These are phyloP conservation scores for Heliconius himera DNA, from an alignment of 1,140 invertebrate species.

Conservation along the genomic window DNA sequence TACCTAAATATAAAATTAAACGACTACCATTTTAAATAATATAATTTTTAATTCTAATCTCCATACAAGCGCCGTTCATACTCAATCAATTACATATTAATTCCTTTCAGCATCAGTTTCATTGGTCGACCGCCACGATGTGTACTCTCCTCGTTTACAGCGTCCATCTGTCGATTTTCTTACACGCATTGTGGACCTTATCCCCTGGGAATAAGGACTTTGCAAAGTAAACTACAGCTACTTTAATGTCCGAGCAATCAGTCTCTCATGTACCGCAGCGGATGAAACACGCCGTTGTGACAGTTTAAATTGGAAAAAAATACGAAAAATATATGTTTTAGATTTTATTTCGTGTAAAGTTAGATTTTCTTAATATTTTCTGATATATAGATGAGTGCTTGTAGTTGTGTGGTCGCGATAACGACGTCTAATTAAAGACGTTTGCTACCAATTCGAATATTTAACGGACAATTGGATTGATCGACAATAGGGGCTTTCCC, in stretches of 20 bases:
- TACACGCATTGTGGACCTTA: constrained; percentile 27
- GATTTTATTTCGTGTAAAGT: neutral
- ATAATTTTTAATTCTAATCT: neutral
- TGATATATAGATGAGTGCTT: neutral
- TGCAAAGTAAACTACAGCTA: neutral
- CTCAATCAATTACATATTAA: constrained; percentile 6
- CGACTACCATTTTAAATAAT: neutral
- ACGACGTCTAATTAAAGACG: neutral
- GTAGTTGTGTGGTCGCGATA: neutral
- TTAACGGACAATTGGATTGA: constrained; percentile 7
- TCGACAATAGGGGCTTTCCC: neutral
- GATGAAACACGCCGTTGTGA: constrained; percentile 44
- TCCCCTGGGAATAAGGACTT: constrained; percentile 21
- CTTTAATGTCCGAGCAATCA: constrained; percentile 43
- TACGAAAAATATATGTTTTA: neutral
- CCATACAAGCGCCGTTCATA: neutral
- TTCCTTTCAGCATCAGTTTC: constrained; percentile 9
- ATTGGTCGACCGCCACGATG: constrained; percentile 28
- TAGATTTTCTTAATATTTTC: neutral
- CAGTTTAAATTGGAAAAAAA: constrained; percentile 11
- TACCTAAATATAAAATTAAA: neutral
- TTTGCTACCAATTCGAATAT: neutral
- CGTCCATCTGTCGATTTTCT: constrained; percentile 5
- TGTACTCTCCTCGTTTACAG: constrained; percentile 24
- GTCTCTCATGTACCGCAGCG: constrained; percentile 47